phyloP scores from a whole-genome alignment of 2,113 vertebrate species.

The Gavia stellata region DNA sequence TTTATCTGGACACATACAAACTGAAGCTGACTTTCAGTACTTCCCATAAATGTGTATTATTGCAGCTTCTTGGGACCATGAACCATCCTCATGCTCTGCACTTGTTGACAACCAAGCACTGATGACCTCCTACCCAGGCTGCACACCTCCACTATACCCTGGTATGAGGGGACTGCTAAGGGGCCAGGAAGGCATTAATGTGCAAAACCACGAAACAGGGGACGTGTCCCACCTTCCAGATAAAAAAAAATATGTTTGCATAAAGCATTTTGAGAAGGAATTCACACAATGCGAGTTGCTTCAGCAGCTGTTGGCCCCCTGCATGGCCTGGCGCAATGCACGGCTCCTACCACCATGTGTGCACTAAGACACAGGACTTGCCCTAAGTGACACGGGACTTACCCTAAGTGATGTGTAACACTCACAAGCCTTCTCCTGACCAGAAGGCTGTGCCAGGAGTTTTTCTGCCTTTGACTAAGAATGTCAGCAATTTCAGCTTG shows the following conservation, averaged over 20 bases:
- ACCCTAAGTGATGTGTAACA: background rate
- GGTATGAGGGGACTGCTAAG: background rate
- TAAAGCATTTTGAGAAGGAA: background rate
- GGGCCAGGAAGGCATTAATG: background rate
- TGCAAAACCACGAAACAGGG: background rate
- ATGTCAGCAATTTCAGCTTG: slow-evolving; percentile 43
- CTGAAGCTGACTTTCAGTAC: background rate
- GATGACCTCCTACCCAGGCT: accelerated
- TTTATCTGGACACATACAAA: background rate
- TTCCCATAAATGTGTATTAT: background rate
- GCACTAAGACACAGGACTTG: background rate
- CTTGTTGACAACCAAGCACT: background rate
- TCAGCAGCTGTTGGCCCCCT: background rate
- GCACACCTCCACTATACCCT: too few species aligned
- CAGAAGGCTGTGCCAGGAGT: background rate
- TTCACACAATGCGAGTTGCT: background rate
- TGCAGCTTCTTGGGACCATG: background rate
- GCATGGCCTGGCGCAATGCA: background rate
- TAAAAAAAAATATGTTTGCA: background rate
- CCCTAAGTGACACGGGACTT: accelerated
- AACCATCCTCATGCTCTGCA: background rate
- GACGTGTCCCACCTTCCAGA: background rate
- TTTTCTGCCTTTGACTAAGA: slow-evolving; percentile 30
- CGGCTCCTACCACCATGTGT: accelerated
- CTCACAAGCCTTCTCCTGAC: background rate